Evolutionary conservation across 2,797 vertebrate genomes (phyloP).

Genomic region (Sphaeramia orbicularis): DNA sequence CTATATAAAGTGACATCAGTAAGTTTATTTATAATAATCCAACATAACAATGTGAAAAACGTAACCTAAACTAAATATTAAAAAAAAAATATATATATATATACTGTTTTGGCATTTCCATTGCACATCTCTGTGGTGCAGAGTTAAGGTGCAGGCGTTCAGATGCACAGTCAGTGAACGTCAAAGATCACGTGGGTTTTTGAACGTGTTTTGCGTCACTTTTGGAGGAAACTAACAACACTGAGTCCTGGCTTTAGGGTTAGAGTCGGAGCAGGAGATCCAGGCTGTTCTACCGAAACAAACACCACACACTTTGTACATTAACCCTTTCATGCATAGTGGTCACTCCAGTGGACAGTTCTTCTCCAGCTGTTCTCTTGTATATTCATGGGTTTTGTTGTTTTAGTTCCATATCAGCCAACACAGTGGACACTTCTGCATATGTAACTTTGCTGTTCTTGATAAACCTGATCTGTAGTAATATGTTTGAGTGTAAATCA

Average conservation of each 20-base stretch:
- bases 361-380: too few relatives aligned
- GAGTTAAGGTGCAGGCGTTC: slow-evolving; percentile 44
- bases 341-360: too few relatives aligned
- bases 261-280: slow-evolving; percentile 29
- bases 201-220: slow-evolving; percentile 7
- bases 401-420: too few relatives aligned
- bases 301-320: neutral
- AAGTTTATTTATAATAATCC: neutral
- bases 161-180: slow-evolving; percentile 22
- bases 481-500: too few relatives aligned
- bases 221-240: slow-evolving; percentile 8
- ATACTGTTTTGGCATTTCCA: slow-evolving; percentile 77
- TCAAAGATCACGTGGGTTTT: neutral
- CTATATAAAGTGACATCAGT: neutral
- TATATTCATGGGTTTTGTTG: too few relatives aligned
- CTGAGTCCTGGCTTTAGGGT: slow-evolving; percentile 6
- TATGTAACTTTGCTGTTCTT: too few relatives aligned
- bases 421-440: too few relatives aligned
- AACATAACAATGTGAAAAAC: too few relatives aligned
- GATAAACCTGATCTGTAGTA: too few relatives aligned
- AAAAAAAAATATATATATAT: too few relatives aligned
- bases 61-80: too few relatives aligned
- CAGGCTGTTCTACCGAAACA: slow-evolving; percentile 29
- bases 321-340: too few relatives aligned
- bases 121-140: slow-evolving; percentile 57